Percentiles rank a stretch among this genome's conserved stretches.
These are phyloP conservation scores for Labroides dimidiatus DNA, from an alignment of 2,797 vertebrate species.

Conservation along the genomic window DNA sequence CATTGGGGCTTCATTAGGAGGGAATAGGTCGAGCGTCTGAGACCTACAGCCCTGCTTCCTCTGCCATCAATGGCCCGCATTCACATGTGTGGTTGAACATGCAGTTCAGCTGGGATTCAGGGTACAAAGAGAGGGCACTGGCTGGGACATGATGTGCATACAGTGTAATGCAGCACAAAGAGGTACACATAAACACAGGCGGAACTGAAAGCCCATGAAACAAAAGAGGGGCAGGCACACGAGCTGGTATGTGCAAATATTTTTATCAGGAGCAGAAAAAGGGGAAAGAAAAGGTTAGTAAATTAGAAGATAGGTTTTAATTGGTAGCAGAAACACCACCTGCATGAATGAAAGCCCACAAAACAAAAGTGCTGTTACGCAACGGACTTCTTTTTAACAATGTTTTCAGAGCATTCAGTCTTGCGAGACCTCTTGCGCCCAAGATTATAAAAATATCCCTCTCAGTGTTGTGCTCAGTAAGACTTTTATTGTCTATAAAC, in stretches of 20 bases:
- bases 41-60: conserved; percentile 2
- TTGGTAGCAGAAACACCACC: conserved; percentile 23
- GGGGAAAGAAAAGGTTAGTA: conserved; percentile 6
- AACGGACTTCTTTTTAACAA: background rate
- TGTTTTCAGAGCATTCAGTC: background rate
- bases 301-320: conserved; percentile 28
- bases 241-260: conserved; percentile 31
- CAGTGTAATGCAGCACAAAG: conserved; percentile 42
- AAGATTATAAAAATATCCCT: background rate
- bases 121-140: conserved; percentile 27
- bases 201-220: conserved; percentile 18
- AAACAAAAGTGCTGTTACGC: background rate
- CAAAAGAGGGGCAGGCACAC: conserved; percentile 42
- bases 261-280: conserved; percentile 21
- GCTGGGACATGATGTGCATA: conserved; percentile 52
- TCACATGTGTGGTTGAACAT: conserved; percentile 36
- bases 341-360: conserved; percentile 14
- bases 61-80: conserved; percentile 44
- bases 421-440: background rate
- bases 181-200: conserved; percentile 21
- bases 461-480: background rate
- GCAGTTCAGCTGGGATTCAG: conserved; percentile 22
- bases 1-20: conserved; percentile 13
- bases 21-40: conserved; percentile 20
- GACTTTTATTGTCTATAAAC: conserved; percentile 4